phyloP scores from a whole-genome alignment of 2,797 vertebrate species.

The Acrossocheilus fasciatus region DNA sequence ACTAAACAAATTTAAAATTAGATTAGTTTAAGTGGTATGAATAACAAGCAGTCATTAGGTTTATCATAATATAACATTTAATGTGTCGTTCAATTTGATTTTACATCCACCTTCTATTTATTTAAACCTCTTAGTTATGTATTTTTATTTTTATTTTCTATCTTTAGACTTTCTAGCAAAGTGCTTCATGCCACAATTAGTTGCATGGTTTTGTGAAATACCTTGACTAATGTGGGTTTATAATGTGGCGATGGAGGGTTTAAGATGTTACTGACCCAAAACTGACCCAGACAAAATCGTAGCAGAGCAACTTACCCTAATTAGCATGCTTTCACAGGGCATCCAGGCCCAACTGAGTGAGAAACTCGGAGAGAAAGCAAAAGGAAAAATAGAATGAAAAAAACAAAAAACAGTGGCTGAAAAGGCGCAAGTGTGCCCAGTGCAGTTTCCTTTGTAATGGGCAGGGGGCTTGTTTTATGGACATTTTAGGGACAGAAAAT shows the following conservation, averaged over 20 bases:
- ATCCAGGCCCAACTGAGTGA: neutral
- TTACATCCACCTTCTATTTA: neutral
- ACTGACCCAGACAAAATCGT: constrained; percentile 5
- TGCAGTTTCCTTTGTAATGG: constrained; percentile 25
- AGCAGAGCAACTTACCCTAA: constrained; percentile 20
- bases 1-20: neutral
- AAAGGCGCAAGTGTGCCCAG: constrained; percentile 3
- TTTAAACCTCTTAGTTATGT: constrained; percentile 23
- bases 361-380: neutral
- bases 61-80: neutral
- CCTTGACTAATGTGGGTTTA: constrained; percentile 31
- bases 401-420: constrained; percentile 3
- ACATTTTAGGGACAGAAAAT: constrained; percentile 26
- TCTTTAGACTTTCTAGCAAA: constrained; percentile 22
- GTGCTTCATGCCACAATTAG: constrained; percentile 32
- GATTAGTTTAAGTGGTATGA: neutral
- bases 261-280: constrained; percentile 19
- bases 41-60: neutral
- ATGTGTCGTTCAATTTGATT: neutral
- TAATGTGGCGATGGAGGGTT: constrained; percentile 13
- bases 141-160: neutral
- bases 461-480: constrained; percentile 21
- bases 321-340: constrained; percentile 15
- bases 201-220: constrained; percentile 31
- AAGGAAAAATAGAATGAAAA: constrained; percentile 1